Conservation (phyloP, 2,113 vertebrate genomes). For the Melanocharis versteri region DNA sequence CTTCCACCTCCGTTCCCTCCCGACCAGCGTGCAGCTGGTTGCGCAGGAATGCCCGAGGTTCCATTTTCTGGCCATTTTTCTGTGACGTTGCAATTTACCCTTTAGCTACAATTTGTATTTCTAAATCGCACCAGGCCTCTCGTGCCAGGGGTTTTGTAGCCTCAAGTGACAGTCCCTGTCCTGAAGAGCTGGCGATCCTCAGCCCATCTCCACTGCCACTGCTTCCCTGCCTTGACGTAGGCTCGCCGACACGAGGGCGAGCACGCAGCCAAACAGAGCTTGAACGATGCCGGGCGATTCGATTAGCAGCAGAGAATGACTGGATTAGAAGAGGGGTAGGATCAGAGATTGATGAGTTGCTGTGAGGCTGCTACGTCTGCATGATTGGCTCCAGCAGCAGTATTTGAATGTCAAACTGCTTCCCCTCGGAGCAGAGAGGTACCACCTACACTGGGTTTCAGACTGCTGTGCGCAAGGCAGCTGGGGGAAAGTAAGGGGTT, state of each 20-base stretch:
- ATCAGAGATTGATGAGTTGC: not conserved
- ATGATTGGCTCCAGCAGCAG: not conserved
- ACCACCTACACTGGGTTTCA: rapidly evolving
- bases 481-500: not conserved
- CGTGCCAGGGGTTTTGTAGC: not conserved
- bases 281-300: rapidly evolving
- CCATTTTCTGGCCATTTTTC: slow-evolving; percentile 10
- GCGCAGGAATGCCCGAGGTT: not conserved
- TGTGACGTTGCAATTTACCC: not conserved
- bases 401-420: not conserved
- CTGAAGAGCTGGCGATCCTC: not conserved
- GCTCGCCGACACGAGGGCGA: not conserved
- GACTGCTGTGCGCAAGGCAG: rapidly evolving
- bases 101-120: not conserved
- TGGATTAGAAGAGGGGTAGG: not conserved
- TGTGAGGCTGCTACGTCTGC: not conserved
- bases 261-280: not conserved
- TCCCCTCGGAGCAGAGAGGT: not conserved
- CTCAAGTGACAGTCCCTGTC: not conserved
- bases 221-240: not conserved
- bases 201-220: not conserved
- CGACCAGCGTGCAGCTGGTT: not conserved
- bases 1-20: slow-evolving; percentile 42
- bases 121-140: not conserved
- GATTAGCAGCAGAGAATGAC: not conserved